These are phyloP conservation scores for Steinernema feltiae DNA, from an alignment of 1,140 invertebrate species.

Conservation along the genomic window DNA sequence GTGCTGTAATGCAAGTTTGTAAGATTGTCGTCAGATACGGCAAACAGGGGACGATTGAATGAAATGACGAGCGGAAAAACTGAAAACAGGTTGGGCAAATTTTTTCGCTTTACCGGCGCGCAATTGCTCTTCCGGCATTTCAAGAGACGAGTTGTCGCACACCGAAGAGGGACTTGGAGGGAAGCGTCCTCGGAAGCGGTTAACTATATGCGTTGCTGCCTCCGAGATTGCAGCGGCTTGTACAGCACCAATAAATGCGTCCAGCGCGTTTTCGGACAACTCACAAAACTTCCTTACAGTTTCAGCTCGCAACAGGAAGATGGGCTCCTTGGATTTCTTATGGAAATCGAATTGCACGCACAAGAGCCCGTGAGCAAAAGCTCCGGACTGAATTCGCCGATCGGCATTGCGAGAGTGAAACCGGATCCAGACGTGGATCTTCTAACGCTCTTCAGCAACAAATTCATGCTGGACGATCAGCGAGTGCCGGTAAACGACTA, in stretches of 20 bases:
- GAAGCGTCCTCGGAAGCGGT: too few species aligned
- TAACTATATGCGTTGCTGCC: too few species aligned
- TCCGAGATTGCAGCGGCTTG: slow-evolving; percentile 19
- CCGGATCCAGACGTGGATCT: slow-evolving; percentile 49
- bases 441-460: slow-evolving; percentile 36
- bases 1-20: slow-evolving; percentile 1
- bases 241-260: background rate
- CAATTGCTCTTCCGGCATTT: slow-evolving; percentile 11
- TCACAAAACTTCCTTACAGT: slow-evolving; percentile 12
- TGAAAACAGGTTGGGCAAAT: slow-evolving; percentile 4
- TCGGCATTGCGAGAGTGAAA: slow-evolving; percentile 44
- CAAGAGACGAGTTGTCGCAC: background rate
- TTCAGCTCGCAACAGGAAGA: slow-evolving; percentile 50
- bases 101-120: background rate
- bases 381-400: slow-evolving; percentile 12
- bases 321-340: slow-evolving; percentile 40
- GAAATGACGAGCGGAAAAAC: background rate
- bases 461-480: slow-evolving; percentile 26
- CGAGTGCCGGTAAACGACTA: slow-evolving; percentile 26
- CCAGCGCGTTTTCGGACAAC: slow-evolving; percentile 15
- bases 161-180: background rate
- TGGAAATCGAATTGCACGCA: slow-evolving; percentile 46
- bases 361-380: slow-evolving; percentile 18
- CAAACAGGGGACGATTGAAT: background rate
- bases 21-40: background rate